phyloP scores from a whole-genome alignment of 2,113 vertebrate genomes.

The Callithrix jacchus region DNA sequence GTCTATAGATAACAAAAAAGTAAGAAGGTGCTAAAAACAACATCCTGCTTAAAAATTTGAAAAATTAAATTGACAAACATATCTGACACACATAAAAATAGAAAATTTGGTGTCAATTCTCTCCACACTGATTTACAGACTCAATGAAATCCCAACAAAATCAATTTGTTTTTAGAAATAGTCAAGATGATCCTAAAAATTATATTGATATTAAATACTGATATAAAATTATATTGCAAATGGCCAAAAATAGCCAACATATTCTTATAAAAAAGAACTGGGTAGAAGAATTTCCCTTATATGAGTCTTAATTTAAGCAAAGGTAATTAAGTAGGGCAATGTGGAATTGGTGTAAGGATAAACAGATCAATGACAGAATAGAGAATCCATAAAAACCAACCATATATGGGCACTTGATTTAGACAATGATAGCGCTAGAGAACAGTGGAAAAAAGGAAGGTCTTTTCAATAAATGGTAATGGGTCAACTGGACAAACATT shows the following conservation, averaged over 20 bases:
- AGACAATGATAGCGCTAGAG: not conserved
- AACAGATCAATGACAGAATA: not conserved
- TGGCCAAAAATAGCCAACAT: too few species aligned
- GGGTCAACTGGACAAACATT: not conserved
- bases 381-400: not conserved
- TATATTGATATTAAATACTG: too few species aligned
- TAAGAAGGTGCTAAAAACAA: not conserved
- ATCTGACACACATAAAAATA: not conserved
- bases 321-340: not conserved
- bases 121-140: not conserved
- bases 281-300: not conserved
- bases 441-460: not conserved
- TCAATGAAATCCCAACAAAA: not conserved
- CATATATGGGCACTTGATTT: not conserved
- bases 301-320: not conserved
- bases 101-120: not conserved
- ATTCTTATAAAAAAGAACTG: constrained; percentile 5
- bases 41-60: not conserved
- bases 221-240: too few species aligned
- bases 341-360: not conserved
- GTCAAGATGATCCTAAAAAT: too few species aligned
- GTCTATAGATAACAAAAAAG: not conserved
- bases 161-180: not conserved
- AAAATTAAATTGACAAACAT: constrained; percentile 31
- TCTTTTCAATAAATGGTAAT: not conserved